Evolutionary conservation across 2,113 vertebrate genomes (phyloP), one percentile per base, ranked within the genome.

Genomic region (Paramisgurnus dabryanus): DNA sequence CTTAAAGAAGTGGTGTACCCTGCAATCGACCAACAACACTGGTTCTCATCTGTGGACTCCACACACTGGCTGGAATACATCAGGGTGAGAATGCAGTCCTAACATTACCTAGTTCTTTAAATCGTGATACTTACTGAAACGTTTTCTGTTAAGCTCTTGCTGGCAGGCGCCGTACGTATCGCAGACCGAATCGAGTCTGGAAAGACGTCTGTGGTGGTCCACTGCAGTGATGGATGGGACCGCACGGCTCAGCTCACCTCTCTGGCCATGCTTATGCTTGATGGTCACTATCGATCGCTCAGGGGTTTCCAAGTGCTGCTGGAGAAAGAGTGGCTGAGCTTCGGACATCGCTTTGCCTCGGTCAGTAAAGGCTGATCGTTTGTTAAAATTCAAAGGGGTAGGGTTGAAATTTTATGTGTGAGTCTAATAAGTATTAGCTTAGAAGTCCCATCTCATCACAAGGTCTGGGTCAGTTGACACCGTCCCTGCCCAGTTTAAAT

Each of bases 41-140:
- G 97, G 97, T 91, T 98, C 8, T 96, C 97, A 0, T 93, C 93
- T 0, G 90, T 99, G 27, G 96, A 98, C 79, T 93, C 94, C 34
- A 99, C 97, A 0, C 97, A 99, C 76, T 99, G 97, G 97, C 91
- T 99, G 83, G 96, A 99, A 85, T 97, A 99, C 64, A 95, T 99
- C 78, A 90, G 94, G 93, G 97, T 98, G 92, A 92, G 84, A 39
- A 13, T 43, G 1, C 15, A 43, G 34, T 17, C 58, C 39, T 22
- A 72, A 72, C 22, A 5, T 15, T 72, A 53, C 45, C 6, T 6
- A 60, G 13, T 6, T 41, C 5, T 60, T 74, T 18, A 40, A 17
- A 18, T 5, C 8, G 12, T 41, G 15, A 11, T 8, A 9, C 1
- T 71, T n/a, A 73, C 60, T 3, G 50, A n/a, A 45, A 3, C 47